Conservation (phyloP, 2,113 vertebrate genomes). For the Otis tarda region DNA sequence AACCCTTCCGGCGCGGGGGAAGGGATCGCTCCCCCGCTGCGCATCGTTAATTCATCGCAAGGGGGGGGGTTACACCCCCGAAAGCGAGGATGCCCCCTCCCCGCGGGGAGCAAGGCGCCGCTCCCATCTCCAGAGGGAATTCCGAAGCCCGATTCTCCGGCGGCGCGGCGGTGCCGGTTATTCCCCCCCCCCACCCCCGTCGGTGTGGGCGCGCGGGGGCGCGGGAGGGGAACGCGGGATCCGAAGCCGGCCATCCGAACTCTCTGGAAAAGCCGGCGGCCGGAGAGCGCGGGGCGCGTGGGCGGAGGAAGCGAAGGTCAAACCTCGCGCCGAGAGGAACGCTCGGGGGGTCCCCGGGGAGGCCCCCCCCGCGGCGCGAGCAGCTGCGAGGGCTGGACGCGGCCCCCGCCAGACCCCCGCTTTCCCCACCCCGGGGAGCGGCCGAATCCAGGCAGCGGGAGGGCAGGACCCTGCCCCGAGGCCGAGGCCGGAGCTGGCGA, state of each 20-base stretch:
- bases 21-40: accelerated
- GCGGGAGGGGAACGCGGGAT: neutral
- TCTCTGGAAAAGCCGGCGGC: neutral
- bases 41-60: neutral
- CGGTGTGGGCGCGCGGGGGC: accelerated
- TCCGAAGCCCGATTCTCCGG: accelerated
- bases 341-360: neutral
- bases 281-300: neutral
- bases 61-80: too few relatives aligned
- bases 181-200: too few relatives aligned
- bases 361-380: neutral
- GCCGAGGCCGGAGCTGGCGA: neutral
- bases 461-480: neutral
- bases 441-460: neutral
- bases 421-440: neutral
- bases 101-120: accelerated
- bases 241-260: neutral
- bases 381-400: neutral
- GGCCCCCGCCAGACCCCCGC: neutral
- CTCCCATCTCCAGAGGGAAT: neutral
- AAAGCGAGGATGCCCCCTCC: neutral
- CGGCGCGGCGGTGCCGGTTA: neutral
- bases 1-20: accelerated
- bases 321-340: neutral
- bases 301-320: slow-evolving; percentile 33